A percentile compares a stretch with the other conserved stretches of the same genome.
phyloP scores from a whole-genome alignment of 1,140 invertebrate genomes.

The Cotesia typhae region DNA sequence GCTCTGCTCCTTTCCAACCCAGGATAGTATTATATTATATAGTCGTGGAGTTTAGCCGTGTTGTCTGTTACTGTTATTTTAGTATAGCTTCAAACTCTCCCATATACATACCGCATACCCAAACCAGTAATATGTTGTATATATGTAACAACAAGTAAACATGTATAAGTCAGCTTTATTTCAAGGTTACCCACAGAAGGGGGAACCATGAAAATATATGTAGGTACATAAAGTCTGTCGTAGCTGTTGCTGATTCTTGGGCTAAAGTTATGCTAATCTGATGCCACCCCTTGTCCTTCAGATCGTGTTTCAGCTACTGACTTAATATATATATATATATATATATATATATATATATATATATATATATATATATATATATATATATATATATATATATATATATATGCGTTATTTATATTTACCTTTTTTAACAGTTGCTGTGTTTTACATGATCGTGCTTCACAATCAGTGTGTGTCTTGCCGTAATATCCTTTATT shows the following conservation, averaged over 20 bases:
- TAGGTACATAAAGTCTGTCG: background rate
- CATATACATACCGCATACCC: background rate
- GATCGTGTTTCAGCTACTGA: conserved; percentile 19
- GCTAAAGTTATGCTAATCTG: conserved; percentile 23
- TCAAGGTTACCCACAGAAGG: background rate
- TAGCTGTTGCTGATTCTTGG: background rate
- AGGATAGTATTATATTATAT: too few relatives aligned
- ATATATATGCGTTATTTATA: background rate
- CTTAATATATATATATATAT: conserved; percentile 5
- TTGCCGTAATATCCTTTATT: too few relatives aligned
- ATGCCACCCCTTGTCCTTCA: conserved; percentile 19
- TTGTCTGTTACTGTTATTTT: conserved; percentile 1
- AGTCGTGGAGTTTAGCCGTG: background rate
- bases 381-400: too few relatives aligned
- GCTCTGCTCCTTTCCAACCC: background rate
- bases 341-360: conserved; percentile 1
- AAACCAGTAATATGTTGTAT: background rate
- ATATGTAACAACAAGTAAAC: background rate
- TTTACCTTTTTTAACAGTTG: background rate
- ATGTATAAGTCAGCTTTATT: too few relatives aligned
- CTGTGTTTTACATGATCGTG: background rate
- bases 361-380: conserved; percentile 2
- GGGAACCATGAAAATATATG: background rate
- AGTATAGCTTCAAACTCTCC: background rate
- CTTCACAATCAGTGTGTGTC: too few relatives aligned